A percentile compares a stretch with the other conserved stretches of the same genome.
phyloP scores from a whole-genome alignment of 2,888 invertebrate genomes.

The Eumacrocentrus americanus region DNA sequence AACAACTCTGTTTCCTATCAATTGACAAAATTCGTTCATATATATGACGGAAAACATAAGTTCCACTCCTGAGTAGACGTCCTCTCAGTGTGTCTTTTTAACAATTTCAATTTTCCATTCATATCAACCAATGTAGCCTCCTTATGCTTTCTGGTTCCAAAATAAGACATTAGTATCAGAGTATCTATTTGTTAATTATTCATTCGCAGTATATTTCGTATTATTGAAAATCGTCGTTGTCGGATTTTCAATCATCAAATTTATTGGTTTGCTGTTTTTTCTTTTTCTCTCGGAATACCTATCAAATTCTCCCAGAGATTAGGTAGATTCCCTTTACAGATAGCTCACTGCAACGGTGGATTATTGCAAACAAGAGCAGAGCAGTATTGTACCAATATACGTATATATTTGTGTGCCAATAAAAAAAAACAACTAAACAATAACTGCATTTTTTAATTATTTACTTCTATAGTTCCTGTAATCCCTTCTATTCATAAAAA shows the following conservation, averaged over 20 bases:
- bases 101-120: conserved; percentile 13
- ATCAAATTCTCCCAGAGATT: background rate
- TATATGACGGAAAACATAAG: conserved; percentile 4
- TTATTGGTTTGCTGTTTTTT: background rate
- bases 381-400: background rate
- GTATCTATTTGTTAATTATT: conserved; percentile 4
- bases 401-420: background rate
- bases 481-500: background rate
- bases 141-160: conserved; percentile 15
- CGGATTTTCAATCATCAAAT: background rate
- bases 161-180: background rate
- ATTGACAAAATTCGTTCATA: conserved; percentile 24
- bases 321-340: conserved; percentile 16
- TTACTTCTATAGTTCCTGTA: background rate
- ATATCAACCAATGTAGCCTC: conserved; percentile 10
- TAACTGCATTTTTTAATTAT: background rate
- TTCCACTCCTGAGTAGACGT: conserved; percentile 7
- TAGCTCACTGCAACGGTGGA: background rate
- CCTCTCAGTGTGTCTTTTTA: conserved; percentile 13
- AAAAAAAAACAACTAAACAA: background rate
- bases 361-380: background rate
- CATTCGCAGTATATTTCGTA: conserved; percentile 5
- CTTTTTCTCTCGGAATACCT: background rate
- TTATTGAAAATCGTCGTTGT: conserved; percentile 2
- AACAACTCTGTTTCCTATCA: conserved; percentile 24